These are phyloP conservation scores for Rynchops niger DNA, from an alignment of 2,113 vertebrate species.

Conservation along the genomic window DNA sequence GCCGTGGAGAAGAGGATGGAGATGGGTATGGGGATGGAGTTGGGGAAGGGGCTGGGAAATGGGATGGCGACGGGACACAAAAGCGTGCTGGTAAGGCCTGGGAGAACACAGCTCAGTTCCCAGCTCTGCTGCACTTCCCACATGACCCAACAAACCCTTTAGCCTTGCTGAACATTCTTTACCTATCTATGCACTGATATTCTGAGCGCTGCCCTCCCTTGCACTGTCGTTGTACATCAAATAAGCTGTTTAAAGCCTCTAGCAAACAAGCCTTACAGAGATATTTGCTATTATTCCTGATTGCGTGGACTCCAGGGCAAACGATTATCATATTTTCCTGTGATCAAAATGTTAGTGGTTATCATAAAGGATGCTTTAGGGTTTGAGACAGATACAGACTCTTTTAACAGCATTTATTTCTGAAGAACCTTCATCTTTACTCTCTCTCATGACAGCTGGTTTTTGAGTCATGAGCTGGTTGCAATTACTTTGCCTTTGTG, in stretches of 20 bases:
- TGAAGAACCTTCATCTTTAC: constrained; percentile 42
- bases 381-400: constrained; percentile 36
- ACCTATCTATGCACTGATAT: not conserved
- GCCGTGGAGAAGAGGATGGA: no score
- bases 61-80: not conserved
- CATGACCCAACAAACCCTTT: rapidly evolving
- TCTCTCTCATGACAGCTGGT: constrained; percentile 31
- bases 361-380: constrained; percentile 19
- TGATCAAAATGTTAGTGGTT: constrained; percentile 49
- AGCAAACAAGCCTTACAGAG: constrained; percentile 10
- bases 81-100: not conserved
- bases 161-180: not conserved
- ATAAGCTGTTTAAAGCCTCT: not conserved
- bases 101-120: not conserved
- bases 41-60: not conserved
- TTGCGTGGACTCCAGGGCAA: not conserved
- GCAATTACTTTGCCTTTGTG: constrained; percentile 60
- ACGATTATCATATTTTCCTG: constrained; percentile 3
- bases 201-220: not conserved
- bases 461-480: constrained; percentile 57
- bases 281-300: constrained; percentile 20
- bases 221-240: not conserved
- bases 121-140: not conserved
- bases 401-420: constrained; percentile 48
- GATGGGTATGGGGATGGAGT: no score